A percentile compares a stretch with the other conserved stretches of the same genome.
phyloP scores from a whole-genome alignment of 2,888 invertebrate species.

The Ametastegia equiseti region DNA sequence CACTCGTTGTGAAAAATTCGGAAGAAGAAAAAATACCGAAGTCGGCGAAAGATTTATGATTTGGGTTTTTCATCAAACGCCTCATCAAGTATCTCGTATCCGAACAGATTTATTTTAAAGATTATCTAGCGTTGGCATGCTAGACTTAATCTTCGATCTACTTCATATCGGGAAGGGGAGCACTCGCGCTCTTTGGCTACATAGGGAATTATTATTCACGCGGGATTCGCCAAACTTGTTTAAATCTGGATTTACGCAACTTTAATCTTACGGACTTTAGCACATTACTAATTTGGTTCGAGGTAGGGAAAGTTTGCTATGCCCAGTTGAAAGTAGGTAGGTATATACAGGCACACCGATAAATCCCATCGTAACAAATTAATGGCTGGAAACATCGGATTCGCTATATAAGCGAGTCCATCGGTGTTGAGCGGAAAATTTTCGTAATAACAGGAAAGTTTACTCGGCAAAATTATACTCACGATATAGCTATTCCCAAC shows the following conservation, averaged over 20 bases:
- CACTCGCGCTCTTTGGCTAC: not conserved
- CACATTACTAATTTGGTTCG: constrained; percentile 27
- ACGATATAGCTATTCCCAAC: not conserved
- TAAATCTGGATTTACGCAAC: not conserved
- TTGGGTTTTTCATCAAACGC: not conserved
- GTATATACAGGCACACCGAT: not conserved
- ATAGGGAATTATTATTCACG: not conserved
- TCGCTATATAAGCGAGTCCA: not conserved
- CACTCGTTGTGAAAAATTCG: not conserved
- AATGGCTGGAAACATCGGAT: constrained; percentile 20
- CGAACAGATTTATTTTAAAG: not conserved
- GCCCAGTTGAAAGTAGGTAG: not conserved
- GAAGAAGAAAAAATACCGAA: not conserved
- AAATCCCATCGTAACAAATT: constrained; percentile 14
- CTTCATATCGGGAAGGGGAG: not conserved
- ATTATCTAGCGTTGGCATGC: not conserved
- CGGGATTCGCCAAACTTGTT: not conserved
- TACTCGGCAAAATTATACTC: not conserved
- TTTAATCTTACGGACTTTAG: not conserved
- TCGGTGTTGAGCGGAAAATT: not conserved
- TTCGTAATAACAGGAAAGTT: constrained; percentile 14
- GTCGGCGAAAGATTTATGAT: not conserved
- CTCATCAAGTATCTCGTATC: not conserved
- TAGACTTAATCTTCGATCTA: not conserved
- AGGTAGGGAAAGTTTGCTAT: not conserved